These are phyloP conservation scores for Parauchenoglanis punctatus DNA, from an alignment of 2,797 vertebrate species.

Conservation along the genomic window DNA sequence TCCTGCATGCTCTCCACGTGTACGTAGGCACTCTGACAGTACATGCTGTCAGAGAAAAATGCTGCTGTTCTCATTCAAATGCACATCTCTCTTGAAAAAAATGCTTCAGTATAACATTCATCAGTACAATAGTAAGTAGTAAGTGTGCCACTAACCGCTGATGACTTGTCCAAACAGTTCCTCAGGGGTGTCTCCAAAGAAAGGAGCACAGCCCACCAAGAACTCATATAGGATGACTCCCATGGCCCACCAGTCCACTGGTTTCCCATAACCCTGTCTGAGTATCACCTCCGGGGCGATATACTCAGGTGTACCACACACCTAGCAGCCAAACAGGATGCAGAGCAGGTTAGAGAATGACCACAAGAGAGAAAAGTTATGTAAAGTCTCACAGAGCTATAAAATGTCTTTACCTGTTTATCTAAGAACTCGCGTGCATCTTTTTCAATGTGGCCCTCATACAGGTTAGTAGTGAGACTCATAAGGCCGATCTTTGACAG, in stretches of 20 bases:
- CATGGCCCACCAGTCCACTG: slow-evolving; percentile 99
- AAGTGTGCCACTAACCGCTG: slow-evolving; percentile 82
- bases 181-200: slow-evolving; percentile 96
- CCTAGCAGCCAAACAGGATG: slow-evolving; percentile 69
- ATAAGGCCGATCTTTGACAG: slow-evolving; percentile 97
- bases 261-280: slow-evolving; percentile 95
- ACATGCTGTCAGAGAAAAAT: not conserved
- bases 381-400: not conserved
- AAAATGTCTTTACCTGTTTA: slow-evolving; percentile 82
- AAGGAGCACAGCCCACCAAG: slow-evolving; percentile 92
- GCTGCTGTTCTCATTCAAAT: not conserved
- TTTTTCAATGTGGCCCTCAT: slow-evolving; percentile 97
- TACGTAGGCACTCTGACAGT: not conserved
- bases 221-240: slow-evolving; percentile 95
- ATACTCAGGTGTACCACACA: slow-evolving; percentile 95
- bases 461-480: slow-evolving; percentile 95
- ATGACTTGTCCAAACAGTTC: slow-evolving; percentile 98
- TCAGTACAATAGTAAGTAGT: too few species aligned
- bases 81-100: too few species aligned
- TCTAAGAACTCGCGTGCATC: slow-evolving; percentile 94
- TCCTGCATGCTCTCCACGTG: not conserved
- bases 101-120: not conserved
- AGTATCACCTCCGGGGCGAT: slow-evolving; percentile 96
- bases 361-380: not conserved
- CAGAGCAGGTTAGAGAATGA: not conserved